These are phyloP conservation scores for Ichneumoninae sp. DNA, from an alignment of 2,888 invertebrate genomes.

Conservation along the genomic window DNA sequence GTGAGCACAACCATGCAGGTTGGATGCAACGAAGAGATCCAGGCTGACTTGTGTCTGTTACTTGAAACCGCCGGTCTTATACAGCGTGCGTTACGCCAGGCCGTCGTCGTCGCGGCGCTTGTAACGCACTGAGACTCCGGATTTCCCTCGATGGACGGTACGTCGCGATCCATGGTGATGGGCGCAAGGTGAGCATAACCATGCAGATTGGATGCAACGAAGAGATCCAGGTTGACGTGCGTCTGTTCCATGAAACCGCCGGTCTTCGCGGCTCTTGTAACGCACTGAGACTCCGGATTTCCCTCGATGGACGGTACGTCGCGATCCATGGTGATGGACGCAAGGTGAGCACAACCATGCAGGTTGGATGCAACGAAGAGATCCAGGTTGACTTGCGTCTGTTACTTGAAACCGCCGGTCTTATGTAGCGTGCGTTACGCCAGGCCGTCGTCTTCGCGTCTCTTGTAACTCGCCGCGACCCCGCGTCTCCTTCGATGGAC, in stretches of 20 bases:
- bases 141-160: conserved; percentile 72
- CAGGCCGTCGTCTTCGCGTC: too few species aligned
- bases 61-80: conserved; percentile 22
- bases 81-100: too few species aligned
- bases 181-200: too few species aligned
- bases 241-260: conserved; percentile 45
- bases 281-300: conserved; percentile 59
- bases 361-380: too few species aligned
- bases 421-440: too few species aligned
- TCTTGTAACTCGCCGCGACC: too few species aligned
- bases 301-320: neutral
- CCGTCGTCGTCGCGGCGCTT: conserved; percentile 55
- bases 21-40: neutral
- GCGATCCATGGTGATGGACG: neutral
- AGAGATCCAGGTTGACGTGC: neutral
- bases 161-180: conserved; percentile 9
- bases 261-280: conserved; percentile 64
- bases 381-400: too few species aligned
- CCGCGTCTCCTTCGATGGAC: too few species aligned
- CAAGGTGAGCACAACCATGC: too few species aligned
- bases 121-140: conserved; percentile 52
- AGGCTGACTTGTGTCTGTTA: conserved; percentile 35
- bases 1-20: too few species aligned
- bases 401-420: too few species aligned
- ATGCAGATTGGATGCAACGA: neutral